phyloP scores from a whole-genome alignment of 2,888 invertebrate genomes.

The Napeogenes inachia region DNA sequence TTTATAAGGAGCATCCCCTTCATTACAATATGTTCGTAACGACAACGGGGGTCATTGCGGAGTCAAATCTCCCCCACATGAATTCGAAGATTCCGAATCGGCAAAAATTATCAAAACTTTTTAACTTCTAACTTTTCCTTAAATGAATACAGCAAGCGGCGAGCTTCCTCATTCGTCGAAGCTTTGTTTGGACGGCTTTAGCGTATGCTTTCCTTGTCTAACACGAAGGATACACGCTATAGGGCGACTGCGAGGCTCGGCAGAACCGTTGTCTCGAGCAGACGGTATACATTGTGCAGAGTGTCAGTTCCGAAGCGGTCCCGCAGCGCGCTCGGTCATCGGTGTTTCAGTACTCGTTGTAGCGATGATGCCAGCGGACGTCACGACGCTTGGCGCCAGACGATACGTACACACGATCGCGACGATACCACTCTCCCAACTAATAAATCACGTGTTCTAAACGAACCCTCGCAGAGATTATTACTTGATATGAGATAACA shows the following conservation, averaged over 20 bases:
- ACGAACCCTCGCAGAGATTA: conserved; percentile 64
- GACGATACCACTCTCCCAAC: conserved; percentile 59
- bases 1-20: conserved; percentile 73
- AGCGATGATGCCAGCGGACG: conserved; percentile 68
- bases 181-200: conserved; percentile 45
- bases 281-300: conserved; percentile 41
- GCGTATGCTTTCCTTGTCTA: conserved; percentile 53
- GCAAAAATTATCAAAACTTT: conserved; percentile 73
- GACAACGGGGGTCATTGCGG: conserved; percentile 67
- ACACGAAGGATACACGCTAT: conserved; percentile 38
- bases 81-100: conserved; percentile 57
- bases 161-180: conserved; percentile 57
- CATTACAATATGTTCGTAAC: conserved; percentile 72
- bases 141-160: conserved; percentile 52
- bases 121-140: conserved; percentile 72
- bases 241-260: conserved; percentile 45
- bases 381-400: conserved; percentile 46
- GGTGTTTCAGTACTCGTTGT: conserved; percentile 57
- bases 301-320: conserved; percentile 51
- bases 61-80: conserved; percentile 63
- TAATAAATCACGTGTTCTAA: conserved; percentile 64
- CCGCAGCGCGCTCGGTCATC: conserved; percentile 22
- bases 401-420: conserved; percentile 60
- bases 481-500: conserved; percentile 67
- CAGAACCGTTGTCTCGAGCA: conserved; percentile 45